Evolutionary conservation across 1,140 invertebrate species (phyloP), one percentile per base, ranked within the genome.

Genomic region (Aphis craccivora): DNA sequence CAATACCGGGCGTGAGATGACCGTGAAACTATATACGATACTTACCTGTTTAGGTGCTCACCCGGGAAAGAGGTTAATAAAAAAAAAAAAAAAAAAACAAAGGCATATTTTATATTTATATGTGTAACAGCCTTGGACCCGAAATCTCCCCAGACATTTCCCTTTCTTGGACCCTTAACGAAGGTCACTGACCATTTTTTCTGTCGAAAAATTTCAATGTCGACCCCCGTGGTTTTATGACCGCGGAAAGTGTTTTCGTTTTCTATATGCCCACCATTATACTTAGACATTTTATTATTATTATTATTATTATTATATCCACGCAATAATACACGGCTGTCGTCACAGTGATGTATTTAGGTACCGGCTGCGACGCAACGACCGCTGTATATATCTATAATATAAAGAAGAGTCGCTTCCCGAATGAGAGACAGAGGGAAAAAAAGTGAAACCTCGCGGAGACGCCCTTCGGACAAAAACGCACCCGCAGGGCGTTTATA

Each of bases 151-250:
- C 81, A 86, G 91, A 93, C 91, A 81, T 55, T 93, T 93, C 91
- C 81, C 81, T 93, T 93, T 93, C 91, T 93, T 20, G 45, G 37
- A 86, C 91, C 91, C 81, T 93, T 93, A 43, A 43, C 48, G 91
- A 93, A 93, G 91, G 91, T 93, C 91, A 53, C 91, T 93, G 91
- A 93, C 91, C 91, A 93, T 93, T 93, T 93, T 86, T 93, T 81
- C 60, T 43, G n/a, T 86, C n/a, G 35, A 81, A 51, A 81, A 83
- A 93, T 86, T 92, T 92, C 91, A 86, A 93, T 93, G 91, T 93
- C 91, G 81, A 83, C 90, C 90, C 90, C 90, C 90, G 45, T 37
- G 76, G 90, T 91, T 83, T 83, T 91, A 91, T 81, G 90, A 91
- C 90, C n/a, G 43, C 90, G 90, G 90, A 91, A 91, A 91, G 9